Base-by-base conservation (phyloP, 2,113 vertebrate species). In the Holacanthus passer region DNA sequence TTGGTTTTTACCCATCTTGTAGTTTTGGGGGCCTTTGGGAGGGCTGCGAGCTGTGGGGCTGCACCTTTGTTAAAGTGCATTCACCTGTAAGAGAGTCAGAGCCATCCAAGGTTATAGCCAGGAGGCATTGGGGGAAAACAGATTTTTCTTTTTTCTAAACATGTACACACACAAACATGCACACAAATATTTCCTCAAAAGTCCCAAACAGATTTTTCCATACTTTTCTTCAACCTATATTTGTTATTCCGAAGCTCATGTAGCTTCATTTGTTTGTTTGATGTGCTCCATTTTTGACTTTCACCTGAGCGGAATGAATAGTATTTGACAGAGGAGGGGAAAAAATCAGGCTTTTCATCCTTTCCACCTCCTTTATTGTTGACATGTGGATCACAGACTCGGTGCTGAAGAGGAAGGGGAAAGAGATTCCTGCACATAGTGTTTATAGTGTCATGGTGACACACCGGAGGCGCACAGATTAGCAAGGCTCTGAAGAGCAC, bases 41-140 rank as follows among this genome's bases (percentile, higher is more conserved):
- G 39, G 19, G 32, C 39, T 45, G 31, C 17, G 64, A 81, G 79
- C 75, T 62, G 64, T 62, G 66, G 77, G 72, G 50, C 62, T 90
- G 85, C 68, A 37, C 68, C 75, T 89, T 91, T 85, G 78, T 92
- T 93, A 91, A 91, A 82, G 87, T 71, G 71, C 86, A 78, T 88
- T 92, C 93, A 93, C 91, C 89, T 91, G 89, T 91, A 81, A 92
- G 73, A 81, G 76, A 89, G 87, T 77, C 59, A 35, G 71, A 84
- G 76, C 73, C 79, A 77, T 72, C 63, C 79, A 89, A 79, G 81
- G 91, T 88, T 83, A 74, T 27, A 83, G 74, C 73, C 76, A 55
- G 71, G 55, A 88, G 87, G 80, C 31, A 8, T 22, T 12, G 14
- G 17, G 50, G 13, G 35, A 70, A 81, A 83, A 70, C 27, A 27